Conservation (phyloP, 1,140 invertebrate species). For the Meloidogyne floridensis region DNA sequence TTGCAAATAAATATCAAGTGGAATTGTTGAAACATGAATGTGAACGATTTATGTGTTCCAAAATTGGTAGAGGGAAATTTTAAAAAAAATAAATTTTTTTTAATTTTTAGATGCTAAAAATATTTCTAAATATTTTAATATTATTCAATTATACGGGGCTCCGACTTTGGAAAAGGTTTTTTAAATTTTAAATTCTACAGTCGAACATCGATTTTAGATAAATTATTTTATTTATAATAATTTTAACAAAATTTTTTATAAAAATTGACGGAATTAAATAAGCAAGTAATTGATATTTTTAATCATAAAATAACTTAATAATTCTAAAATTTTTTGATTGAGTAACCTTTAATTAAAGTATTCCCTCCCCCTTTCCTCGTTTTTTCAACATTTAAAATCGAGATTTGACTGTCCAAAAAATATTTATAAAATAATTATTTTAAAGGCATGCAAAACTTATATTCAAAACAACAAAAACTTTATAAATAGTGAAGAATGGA, state of each 20-base stretch:
- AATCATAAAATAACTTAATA: no score
- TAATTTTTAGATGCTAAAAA: not conserved
- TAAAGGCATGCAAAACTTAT: not conserved
- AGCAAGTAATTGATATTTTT: no score
- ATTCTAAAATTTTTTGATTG: no score
- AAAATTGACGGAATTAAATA: no score
- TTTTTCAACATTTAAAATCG: no score
- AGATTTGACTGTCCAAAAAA: not conserved
- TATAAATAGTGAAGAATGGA: not conserved
- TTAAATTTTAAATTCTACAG: no score
- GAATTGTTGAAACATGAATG: conserved; percentile 5
- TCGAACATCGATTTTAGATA: no score
- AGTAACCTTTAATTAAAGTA: no score
- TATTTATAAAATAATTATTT: not conserved
- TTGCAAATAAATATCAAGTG: conserved; percentile 5
- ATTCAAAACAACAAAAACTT: not conserved
- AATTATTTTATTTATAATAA: no score
- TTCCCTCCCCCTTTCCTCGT: no score
- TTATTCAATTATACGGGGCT: conserved; percentile 4
- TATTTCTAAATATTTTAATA: not conserved
- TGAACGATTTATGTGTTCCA: not conserved
- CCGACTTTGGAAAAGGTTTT: not conserved
- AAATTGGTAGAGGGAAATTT: not conserved
- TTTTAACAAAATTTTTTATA: no score
- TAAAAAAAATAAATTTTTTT: not conserved